Evolutionary conservation across 2,797 vertebrate species (phyloP), one percentile per base, ranked within the genome.

Genomic region (Enteromius argenteus): DNA sequence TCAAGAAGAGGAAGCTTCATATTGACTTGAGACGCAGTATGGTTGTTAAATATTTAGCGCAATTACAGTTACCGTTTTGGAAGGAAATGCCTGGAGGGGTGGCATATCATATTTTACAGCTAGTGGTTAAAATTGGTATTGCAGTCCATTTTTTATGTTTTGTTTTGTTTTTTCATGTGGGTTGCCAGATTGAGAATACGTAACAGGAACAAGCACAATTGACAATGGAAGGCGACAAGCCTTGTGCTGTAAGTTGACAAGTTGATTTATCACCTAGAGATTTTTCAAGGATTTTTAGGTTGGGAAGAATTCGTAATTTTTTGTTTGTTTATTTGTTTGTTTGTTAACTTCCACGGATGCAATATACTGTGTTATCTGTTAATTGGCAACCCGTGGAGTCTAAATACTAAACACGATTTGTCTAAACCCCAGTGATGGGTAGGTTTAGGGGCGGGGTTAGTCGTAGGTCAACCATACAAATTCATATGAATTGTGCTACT

Each of bases 1-100:
- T 83, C 60, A 15, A 27, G 14, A 58, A 64, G 32, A 27, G 35
- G 56, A 49, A 81, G 74, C 53, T 67, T 83, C 35, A 17, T 73
- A 64, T 62, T 56, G 83, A 67, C 19, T 35, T 32, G 39, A n/a
- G 11, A 77, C 58, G 30, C 6, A 23, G 37, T 11, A 21, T 3
- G 56, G 62, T 46, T 78, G 46, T 15, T 74, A 79, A 30, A 62
- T 62, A 62, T 30, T 5, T 30, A 30, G 13, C 10, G 3, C n/a
- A 58, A 58, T 58, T 58, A 58, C 3, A 13, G 1, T 23, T 58
- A 58, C 56, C n/a, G 3, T 23, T 53, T 58, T 58, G 10, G n/a
- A 58, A 21, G 21, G 53, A 58, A n/a, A n/a, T n/a, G 21, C n/a
- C 9, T n/a, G n/a, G 21, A n/a, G 21, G 51, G 6, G 5, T 0